These are phyloP conservation scores for Etia nguti DNA, from an alignment of 2,113 vertebrate genomes.

Conservation along the genomic window DNA sequence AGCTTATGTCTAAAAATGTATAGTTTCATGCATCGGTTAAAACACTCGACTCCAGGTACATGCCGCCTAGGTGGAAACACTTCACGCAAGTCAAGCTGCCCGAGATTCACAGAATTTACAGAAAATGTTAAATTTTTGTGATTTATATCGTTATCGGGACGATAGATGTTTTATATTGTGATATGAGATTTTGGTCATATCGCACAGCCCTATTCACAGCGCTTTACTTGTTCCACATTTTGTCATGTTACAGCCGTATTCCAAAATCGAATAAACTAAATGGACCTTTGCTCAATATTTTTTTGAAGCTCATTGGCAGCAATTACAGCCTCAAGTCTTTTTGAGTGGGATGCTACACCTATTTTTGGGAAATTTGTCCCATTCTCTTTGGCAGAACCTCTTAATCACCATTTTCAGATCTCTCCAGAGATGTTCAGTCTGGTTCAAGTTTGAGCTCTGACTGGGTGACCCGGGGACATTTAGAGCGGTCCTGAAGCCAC, in stretches of 20 bases:
- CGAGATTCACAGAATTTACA: too few species aligned
- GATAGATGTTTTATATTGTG: too few species aligned
- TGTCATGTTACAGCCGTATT: background rate
- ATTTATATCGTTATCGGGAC: too few species aligned
- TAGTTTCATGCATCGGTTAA: too few species aligned
- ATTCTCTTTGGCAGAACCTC: background rate
- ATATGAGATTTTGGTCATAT: too few species aligned
- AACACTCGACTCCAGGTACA: too few species aligned
- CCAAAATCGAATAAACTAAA: background rate
- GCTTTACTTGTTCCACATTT: background rate
- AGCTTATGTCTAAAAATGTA: too few species aligned
- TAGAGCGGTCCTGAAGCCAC: background rate
- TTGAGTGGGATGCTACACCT: background rate
- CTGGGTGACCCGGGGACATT: rapidly evolving
- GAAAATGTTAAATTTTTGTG: too few species aligned
- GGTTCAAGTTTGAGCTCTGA: background rate
- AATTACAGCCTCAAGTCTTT: background rate
- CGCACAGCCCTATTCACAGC: too few species aligned
- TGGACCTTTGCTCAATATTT: background rate
- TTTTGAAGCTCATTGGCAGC: background rate
- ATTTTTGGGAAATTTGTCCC: background rate
- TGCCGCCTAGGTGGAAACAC: too few species aligned
- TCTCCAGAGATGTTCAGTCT: background rate
- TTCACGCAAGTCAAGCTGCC: too few species aligned
- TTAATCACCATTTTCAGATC: background rate